phyloP scores from a whole-genome alignment of 1,140 invertebrate species.

The Polypedilum pembai region DNA sequence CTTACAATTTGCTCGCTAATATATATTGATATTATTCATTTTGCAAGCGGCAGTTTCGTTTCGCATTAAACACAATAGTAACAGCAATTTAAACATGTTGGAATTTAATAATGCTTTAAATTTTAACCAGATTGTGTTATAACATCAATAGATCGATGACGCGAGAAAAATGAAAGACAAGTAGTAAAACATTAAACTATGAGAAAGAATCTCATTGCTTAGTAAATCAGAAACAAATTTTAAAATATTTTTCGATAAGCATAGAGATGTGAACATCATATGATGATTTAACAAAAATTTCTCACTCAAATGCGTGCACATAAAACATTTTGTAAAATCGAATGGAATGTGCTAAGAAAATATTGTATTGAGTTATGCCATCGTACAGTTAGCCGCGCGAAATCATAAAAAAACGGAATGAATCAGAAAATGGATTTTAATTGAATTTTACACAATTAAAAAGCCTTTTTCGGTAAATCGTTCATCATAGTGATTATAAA shows the following conservation, averaged over 20 bases:
- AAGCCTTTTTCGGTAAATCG: slow-evolving; percentile 1
- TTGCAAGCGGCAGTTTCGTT: not conserved
- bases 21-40: not conserved
- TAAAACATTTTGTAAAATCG: not conserved
- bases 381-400: not conserved
- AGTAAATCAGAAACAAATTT: not conserved
- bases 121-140: not conserved
- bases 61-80: too few relatives aligned
- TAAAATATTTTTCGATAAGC: not conserved
- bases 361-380: not conserved
- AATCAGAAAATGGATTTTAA: not conserved
- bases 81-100: too few relatives aligned
- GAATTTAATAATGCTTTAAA: not conserved
- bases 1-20: not conserved
- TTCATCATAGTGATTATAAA: not conserved
- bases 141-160: not conserved
- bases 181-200: not conserved
- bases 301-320: not conserved
- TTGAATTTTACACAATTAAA: slow-evolving; percentile 2
- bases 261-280: not conserved
- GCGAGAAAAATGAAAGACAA: not conserved
- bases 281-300: not conserved
- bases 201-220: not conserved
- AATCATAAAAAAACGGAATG: not conserved
- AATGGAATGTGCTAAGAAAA: slow-evolving; percentile 12